These are phyloP conservation scores for Lepidostoma basale DNA, from an alignment of 1,140 invertebrate species.

Conservation along the genomic window DNA sequence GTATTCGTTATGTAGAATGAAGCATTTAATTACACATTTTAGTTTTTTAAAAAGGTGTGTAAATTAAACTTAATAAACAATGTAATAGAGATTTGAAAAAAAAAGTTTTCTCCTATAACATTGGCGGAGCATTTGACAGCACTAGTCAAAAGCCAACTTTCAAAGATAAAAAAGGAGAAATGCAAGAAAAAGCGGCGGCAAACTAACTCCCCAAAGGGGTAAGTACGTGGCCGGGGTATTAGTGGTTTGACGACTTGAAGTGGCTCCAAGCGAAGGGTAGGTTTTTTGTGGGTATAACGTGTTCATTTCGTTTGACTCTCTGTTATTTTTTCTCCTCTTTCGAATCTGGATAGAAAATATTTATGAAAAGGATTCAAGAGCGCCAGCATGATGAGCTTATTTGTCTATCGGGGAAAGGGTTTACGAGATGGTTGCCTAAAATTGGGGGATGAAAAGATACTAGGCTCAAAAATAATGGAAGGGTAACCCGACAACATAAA, in stretches of 20 bases:
- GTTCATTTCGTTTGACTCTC: neutral
- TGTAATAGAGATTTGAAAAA: too few relatives aligned
- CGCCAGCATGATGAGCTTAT: neutral
- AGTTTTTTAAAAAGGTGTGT: too few relatives aligned
- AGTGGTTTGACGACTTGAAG: slow-evolving; percentile 3
- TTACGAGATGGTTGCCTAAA: too few relatives aligned
- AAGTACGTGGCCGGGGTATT: slow-evolving; percentile 4
- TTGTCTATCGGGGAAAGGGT: neutral
- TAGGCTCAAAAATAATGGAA: too few relatives aligned
- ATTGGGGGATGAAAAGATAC: too few relatives aligned
- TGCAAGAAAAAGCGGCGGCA: neutral
- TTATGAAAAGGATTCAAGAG: slow-evolving; percentile 1
- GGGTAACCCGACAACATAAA: too few relatives aligned
- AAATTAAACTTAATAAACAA: too few relatives aligned
- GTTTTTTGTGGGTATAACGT: neutral
- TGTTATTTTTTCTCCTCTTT: neutral
- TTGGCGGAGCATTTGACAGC: too few relatives aligned
- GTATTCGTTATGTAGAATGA: too few relatives aligned
- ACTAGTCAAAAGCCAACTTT: slow-evolving; percentile 8
- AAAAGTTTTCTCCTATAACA: too few relatives aligned
- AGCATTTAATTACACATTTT: too few relatives aligned
- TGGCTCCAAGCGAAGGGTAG: neutral
- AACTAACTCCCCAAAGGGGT: neutral
- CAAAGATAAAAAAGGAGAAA: slow-evolving; percentile 7
- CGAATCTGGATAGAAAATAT: neutral